phyloP scores from a whole-genome alignment of 2,888 invertebrate species.

The Caenorhabditis macrosperma region DNA sequence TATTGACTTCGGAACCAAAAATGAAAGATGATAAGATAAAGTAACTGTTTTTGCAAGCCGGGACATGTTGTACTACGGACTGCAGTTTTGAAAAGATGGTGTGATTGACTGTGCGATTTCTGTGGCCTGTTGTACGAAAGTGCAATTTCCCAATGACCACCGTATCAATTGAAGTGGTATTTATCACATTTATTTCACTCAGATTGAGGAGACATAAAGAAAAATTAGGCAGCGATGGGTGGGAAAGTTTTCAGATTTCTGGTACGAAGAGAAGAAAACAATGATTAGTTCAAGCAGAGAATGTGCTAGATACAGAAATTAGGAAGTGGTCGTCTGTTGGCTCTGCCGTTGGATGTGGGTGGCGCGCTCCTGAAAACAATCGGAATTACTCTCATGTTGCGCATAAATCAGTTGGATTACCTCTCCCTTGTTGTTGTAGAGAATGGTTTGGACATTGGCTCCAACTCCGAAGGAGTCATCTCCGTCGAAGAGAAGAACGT shows the following conservation, averaged over 20 bases:
- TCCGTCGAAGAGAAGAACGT: slow-evolving; percentile 77
- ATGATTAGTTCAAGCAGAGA: slow-evolving; percentile 42
- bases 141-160: too few relatives aligned
- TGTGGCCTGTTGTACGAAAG: too few relatives aligned
- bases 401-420: too few relatives aligned
- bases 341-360: slow-evolving; percentile 77
- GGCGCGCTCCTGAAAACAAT: slow-evolving; percentile 74
- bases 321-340: slow-evolving; percentile 55
- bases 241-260: slow-evolving; percentile 31
- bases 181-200: too few relatives aligned
- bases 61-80: too few relatives aligned
- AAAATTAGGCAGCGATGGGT: slow-evolving; percentile 12
- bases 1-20: not conserved
- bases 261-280: slow-evolving; percentile 42
- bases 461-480: slow-evolving; percentile 80
- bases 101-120: too few relatives aligned
- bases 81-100: too few relatives aligned
- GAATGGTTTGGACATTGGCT: slow-evolving; percentile 79
- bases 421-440: slow-evolving; percentile 80
- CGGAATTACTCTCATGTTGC: too few relatives aligned
- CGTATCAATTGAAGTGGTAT: too few relatives aligned
- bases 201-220: not conserved
- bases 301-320: slow-evolving; percentile 25
- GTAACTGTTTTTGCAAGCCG: too few relatives aligned
- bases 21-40: too few relatives aligned